These are phyloP conservation scores for Brachirus orientalis DNA, from an alignment of 2,113 vertebrate species.

Conservation along the genomic window DNA sequence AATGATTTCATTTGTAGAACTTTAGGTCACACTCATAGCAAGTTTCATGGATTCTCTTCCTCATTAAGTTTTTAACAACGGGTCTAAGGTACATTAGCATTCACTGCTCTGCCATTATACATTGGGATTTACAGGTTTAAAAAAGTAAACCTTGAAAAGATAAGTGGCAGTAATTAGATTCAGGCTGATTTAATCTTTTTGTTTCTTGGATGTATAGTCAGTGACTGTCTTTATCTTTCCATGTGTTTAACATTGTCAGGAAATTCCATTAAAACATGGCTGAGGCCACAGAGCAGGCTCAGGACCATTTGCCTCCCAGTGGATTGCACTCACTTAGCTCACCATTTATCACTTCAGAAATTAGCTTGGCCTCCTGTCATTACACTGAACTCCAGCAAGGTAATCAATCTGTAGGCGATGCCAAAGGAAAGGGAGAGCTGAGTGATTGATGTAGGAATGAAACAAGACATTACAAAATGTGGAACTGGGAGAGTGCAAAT, in stretches of 20 bases:
- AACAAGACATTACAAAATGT: conserved; percentile 61
- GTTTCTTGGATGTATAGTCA: conserved; percentile 25
- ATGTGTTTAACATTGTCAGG: conserved; percentile 32
- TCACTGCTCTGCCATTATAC: conserved; percentile 24
- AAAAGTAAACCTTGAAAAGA: conserved; percentile 25
- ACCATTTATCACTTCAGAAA: conserved; percentile 68
- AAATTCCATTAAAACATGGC: conserved; percentile 18
- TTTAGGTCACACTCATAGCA: too few species aligned
- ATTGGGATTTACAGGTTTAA: conserved; percentile 27
- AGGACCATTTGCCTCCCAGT: conserved; percentile 50
- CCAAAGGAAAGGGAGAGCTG: conserved; percentile 42
- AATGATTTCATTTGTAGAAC: too few species aligned
- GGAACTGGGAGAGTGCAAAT: conserved; percentile 39
- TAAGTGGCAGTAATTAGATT: conserved; percentile 17
- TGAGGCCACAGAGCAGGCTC: conserved; percentile 18
- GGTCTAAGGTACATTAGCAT: conserved; percentile 19
- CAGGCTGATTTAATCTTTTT: conserved; percentile 27
- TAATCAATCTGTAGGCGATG: conserved; percentile 66
- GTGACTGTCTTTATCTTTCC: conserved; percentile 18
- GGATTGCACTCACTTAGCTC: conserved; percentile 55
- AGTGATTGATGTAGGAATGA: conserved; percentile 66
- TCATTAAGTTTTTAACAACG: conserved; percentile 5
- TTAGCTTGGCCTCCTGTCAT: conserved; percentile 68
- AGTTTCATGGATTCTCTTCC: conserved; percentile 15
- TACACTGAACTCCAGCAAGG: conserved; percentile 55